Evolutionary conservation across 2,888 invertebrate genomes (phyloP).

Genomic region (Bimastos eiseni): DNA sequence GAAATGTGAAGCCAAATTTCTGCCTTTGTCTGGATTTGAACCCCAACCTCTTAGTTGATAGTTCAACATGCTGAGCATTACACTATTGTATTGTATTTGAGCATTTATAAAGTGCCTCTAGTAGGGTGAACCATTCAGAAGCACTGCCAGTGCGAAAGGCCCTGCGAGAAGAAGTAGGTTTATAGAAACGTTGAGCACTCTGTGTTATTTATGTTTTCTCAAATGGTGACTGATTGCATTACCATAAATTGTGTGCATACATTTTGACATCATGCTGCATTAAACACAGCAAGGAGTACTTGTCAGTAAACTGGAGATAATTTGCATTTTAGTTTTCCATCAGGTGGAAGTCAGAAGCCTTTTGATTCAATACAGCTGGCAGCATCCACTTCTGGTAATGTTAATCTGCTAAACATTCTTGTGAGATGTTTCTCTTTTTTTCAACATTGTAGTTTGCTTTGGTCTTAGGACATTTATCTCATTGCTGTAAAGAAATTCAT

Average conservation of each 20-base stretch:
- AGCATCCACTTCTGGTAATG: background rate
- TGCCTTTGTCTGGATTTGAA: no score
- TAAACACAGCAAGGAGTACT: background rate
- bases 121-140: no score
- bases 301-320: background rate
- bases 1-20: no score
- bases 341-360: slow-evolving; percentile 54
- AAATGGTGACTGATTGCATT: background rate
- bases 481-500: background rate
- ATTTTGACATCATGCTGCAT: background rate
- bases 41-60: no score
- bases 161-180: no score
- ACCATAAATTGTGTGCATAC: background rate
- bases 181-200: no score
- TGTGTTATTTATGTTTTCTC: slow-evolving; percentile 22
- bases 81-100: no score
- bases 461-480: background rate
- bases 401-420: background rate
- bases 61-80: no score
- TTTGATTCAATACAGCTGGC: slow-evolving; percentile 55
- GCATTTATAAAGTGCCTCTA: no score
- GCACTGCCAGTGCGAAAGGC: no score
- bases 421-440: background rate
- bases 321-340: slow-evolving; percentile 52
- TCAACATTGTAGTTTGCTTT: background rate